Conservation (phyloP, 1,140 invertebrate species). For the Drosophila takahashii region DNA sequence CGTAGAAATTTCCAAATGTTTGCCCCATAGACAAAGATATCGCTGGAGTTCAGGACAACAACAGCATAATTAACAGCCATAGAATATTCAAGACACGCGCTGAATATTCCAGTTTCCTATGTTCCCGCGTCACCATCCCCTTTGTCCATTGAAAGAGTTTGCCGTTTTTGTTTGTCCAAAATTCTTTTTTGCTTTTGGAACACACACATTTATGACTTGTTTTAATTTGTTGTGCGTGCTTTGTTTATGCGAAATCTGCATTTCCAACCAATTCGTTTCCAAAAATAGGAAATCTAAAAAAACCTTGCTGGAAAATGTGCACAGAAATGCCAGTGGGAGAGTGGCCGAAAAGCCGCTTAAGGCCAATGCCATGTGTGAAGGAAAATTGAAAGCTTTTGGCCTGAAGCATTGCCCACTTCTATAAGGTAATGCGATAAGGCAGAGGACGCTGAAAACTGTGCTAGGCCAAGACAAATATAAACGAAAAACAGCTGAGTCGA, state of each 20-base stretch:
- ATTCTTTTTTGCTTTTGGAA: conserved; percentile 23
- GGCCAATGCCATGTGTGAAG: conserved; percentile 40
- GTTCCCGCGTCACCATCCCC: conserved; percentile 6
- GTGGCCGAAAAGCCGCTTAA: conserved; percentile 60
- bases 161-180: conserved; percentile 43
- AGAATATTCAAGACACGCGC: conserved; percentile 74
- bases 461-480: background rate
- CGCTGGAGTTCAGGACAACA: conserved; percentile 23
- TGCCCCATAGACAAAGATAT: conserved; percentile 44
- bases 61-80: conserved; percentile 77
- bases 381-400: conserved; percentile 41
- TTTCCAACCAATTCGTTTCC: conserved; percentile 27
- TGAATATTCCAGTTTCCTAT: conserved; percentile 38
- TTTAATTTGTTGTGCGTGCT: conserved; percentile 79
- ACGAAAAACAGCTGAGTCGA: background rate
- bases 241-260: conserved; percentile 65
- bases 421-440: conserved; percentile 9
- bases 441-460: background rate
- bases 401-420: background rate
- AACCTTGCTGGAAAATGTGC: conserved; percentile 1
- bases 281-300: conserved; percentile 10
- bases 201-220: conserved; percentile 60
- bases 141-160: conserved; percentile 34
- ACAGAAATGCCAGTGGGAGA: conserved; percentile 18
- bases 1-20: conserved; percentile 48